Evolutionary conservation across 2,113 vertebrate genomes (phyloP).

Genomic region (Grus americana): DNA sequence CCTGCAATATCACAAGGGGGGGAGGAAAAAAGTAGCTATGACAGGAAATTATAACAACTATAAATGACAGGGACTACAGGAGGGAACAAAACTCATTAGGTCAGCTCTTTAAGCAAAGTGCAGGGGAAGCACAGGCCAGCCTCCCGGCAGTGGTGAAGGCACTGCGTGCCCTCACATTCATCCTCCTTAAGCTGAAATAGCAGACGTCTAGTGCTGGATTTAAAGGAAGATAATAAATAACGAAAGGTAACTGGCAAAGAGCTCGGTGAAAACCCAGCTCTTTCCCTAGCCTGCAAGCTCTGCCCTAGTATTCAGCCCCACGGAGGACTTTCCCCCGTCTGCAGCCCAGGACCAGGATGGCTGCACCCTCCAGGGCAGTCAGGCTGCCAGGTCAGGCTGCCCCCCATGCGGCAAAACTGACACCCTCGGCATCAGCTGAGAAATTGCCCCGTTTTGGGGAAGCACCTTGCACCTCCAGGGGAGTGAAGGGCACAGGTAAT

Average conservation of each 20-base stretch:
- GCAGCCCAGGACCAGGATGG: rapidly evolving
- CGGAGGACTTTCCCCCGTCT: rapidly evolving
- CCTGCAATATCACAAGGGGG: neutral
- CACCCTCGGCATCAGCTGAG: neutral
- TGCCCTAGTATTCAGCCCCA: neutral
- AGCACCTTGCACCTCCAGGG: no score
- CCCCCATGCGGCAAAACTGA: rapidly evolving
- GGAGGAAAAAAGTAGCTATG: neutral
- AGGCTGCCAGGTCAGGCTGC: neutral
- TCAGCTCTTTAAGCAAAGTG: constrained; percentile 6
- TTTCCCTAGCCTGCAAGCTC: neutral
- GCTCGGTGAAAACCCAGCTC: neutral
- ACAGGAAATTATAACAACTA: constrained; percentile 52
- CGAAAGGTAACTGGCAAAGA: neutral
- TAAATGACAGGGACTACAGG: constrained; percentile 23
- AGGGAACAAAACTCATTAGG: constrained; percentile 24
- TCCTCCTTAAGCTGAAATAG: neutral
- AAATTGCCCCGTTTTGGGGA: neutral
- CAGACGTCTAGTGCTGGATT: neutral
- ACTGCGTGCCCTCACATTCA: neutral
- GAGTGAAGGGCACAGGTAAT: neutral
- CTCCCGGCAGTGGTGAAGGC: neutral
- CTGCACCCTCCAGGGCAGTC: neutral
- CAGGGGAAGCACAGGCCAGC: neutral
- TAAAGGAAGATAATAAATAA: neutral